A percentile compares a stretch with the other conserved stretches of the same genome.
These are phyloP conservation scores for Andinoacara biseriatus DNA, from an alignment of 2,113 vertebrate species.

Conservation along the genomic window DNA sequence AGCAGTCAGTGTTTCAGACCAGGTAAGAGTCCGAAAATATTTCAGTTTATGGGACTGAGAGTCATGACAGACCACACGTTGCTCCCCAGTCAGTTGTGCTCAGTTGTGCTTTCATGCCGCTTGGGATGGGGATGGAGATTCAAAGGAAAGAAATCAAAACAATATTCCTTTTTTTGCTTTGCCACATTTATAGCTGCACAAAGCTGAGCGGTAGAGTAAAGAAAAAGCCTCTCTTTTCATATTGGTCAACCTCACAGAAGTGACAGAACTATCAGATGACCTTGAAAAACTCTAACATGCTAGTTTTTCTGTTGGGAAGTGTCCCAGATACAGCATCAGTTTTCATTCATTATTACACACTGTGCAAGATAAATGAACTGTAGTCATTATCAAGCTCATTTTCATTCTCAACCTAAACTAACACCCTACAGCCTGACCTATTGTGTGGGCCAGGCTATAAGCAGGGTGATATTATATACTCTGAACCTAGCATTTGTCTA, in stretches of 20 bases:
- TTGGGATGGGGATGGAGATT: background rate
- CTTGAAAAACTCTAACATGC: background rate
- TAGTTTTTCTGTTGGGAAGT: conserved; percentile 2
- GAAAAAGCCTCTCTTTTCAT: background rate
- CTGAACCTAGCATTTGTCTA: background rate
- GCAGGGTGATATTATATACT: background rate
- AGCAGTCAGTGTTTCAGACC: background rate
- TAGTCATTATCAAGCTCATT: background rate
- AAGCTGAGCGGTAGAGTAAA: background rate
- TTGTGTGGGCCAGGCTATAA: background rate
- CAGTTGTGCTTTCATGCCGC: fast-evolving
- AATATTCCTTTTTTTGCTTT: background rate
- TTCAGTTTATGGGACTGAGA: fast-evolving
- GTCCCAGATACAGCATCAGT: background rate
- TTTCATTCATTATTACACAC: background rate
- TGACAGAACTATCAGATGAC: background rate
- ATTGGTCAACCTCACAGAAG: background rate
- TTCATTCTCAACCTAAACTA: background rate
- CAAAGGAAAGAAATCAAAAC: background rate
- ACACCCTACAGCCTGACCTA: background rate
- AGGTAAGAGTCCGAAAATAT: background rate
- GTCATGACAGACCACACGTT: background rate
- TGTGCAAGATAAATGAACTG: fast-evolving
- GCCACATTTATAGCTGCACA: background rate
- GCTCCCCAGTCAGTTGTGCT: background rate